phyloP scores from a whole-genome alignment of 2,113 vertebrate genomes.

The Rhinolophus sinicus region DNA sequence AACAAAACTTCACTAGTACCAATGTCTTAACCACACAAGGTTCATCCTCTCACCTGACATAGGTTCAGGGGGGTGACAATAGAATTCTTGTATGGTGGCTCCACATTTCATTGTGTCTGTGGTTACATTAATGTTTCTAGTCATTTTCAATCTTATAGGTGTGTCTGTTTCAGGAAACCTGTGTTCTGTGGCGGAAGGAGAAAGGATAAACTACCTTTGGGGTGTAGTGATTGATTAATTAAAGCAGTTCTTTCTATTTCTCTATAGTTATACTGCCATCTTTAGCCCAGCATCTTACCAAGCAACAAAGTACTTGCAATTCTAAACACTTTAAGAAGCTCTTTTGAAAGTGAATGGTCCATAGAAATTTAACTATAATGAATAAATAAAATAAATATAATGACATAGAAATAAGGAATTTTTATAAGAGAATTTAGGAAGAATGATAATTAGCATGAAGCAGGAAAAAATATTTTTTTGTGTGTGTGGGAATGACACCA shows the following conservation, averaged over 20 bases:
- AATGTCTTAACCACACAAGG: not conserved
- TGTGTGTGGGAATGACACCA: too few relatives aligned
- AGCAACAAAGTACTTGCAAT: not conserved
- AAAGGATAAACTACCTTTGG: not conserved
- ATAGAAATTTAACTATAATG: not conserved
- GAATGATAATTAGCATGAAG: not conserved
- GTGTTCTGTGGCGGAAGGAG: not conserved
- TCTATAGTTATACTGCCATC: not conserved
- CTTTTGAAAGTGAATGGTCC: not conserved
- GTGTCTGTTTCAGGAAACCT: not conserved
- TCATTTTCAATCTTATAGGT: not conserved
- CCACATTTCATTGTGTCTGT: not conserved
- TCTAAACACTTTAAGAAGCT: not conserved
- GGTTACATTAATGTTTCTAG: not conserved
- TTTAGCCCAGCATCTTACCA: not conserved
- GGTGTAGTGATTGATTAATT: not conserved
- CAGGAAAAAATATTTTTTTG: not conserved
- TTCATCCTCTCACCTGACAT: not conserved
- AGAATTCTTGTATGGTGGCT: not conserved
- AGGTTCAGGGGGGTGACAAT: too few relatives aligned
- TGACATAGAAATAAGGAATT: not conserved
- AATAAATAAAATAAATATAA: not conserved
- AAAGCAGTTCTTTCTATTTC: not conserved
- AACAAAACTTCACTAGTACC: not conserved
- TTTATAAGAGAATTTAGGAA: not conserved